A percentile compares a stretch with the other conserved stretches of the same genome.
These are phyloP conservation scores for Apteryx owenii DNA, from an alignment of 2,113 vertebrate species.

Conservation along the genomic window DNA sequence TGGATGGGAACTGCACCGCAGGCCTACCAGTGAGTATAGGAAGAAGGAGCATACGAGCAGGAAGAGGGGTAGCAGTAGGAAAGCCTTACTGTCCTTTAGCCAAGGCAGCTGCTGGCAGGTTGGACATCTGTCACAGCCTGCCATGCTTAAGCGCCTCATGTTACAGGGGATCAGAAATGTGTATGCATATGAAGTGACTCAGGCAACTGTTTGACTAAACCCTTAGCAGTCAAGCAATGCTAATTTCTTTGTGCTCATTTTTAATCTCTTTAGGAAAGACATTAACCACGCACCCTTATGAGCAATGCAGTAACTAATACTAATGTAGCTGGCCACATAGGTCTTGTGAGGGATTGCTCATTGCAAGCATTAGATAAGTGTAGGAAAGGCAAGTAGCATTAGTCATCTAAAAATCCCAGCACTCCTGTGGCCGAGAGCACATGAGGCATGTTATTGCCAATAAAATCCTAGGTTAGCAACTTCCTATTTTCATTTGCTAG, in stretches of 20 bases:
- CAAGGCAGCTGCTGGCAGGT: background rate
- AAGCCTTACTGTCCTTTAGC: background rate
- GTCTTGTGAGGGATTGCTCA: background rate
- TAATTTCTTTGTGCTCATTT: background rate
- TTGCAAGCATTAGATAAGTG: background rate
- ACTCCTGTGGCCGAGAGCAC: fast-evolving
- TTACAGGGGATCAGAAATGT: background rate
- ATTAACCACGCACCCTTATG: fast-evolving
- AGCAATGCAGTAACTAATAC: background rate
- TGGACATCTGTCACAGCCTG: background rate
- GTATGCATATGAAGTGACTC: background rate
- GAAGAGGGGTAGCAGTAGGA: fast-evolving
- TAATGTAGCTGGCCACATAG: background rate
- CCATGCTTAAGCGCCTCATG: background rate
- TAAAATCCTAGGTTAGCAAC: background rate
- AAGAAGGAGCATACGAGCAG: background rate
- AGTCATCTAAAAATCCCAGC: background rate
- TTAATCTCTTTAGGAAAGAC: background rate
- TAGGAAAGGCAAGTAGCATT: background rate
- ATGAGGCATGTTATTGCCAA: fast-evolving
- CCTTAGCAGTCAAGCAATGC: background rate
- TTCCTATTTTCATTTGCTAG: background rate
- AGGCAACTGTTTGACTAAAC: background rate
- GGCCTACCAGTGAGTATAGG: fast-evolving
- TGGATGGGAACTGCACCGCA: background rate